These are phyloP conservation scores for Neomonachus schauinslandi DNA, from an alignment of 2,113 vertebrate species.

Conservation along the genomic window DNA sequence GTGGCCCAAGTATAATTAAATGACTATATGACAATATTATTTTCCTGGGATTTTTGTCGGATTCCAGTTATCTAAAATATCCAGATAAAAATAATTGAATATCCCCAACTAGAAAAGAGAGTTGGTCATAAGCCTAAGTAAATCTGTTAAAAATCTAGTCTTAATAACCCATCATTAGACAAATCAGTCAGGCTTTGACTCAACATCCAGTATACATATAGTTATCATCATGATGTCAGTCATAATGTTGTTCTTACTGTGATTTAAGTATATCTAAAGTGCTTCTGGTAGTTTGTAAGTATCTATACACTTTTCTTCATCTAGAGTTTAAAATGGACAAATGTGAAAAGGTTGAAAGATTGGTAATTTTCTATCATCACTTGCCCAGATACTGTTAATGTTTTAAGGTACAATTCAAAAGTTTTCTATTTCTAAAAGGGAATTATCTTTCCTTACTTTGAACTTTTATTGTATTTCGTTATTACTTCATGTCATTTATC, in stretches of 20 bases:
- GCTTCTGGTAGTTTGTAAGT: not conserved
- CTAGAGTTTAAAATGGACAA: not conserved
- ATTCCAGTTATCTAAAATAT: not conserved
- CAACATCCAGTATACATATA: not conserved
- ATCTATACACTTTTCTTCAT: not conserved
- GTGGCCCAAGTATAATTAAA: not conserved
- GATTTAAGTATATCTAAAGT: not conserved
- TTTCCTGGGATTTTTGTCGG: not conserved
- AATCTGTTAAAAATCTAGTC: not conserved
- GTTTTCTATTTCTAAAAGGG: not conserved
- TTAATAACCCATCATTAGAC: not conserved
- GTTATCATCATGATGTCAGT: not conserved
- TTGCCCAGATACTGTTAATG: not conserved
- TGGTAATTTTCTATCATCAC: not conserved
- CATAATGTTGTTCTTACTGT: not conserved
- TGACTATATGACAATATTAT: not conserved
- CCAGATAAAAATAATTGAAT: not conserved
- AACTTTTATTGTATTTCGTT: slow-evolving; percentile 16
- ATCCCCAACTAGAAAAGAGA: not conserved
- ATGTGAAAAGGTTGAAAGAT: not conserved
- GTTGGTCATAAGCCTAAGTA: not conserved
- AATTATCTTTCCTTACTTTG: not conserved
- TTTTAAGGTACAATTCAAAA: not conserved
- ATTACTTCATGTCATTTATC: not conserved
- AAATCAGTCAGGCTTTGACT: not conserved